Base-by-base conservation (phyloP, 30 jellyfish, hydroid and myxozoan genomes). In the Turritopsis rubra region DNA sequence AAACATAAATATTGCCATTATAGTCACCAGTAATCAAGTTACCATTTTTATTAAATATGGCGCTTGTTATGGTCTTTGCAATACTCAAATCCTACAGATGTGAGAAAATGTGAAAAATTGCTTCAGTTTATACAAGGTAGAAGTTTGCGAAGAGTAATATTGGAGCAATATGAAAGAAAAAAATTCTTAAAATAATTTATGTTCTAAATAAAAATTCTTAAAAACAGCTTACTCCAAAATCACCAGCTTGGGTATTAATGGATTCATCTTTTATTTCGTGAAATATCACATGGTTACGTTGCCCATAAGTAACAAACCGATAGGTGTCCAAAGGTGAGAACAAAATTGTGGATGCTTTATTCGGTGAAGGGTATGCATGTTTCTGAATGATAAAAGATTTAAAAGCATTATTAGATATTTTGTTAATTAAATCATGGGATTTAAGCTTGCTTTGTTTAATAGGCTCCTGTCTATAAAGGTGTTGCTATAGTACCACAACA, bases 1-100 rank as follows among this genome's bases (percentile, higher is more conserved):
- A 77, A 29, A 29, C 85, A 77, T 77, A 77, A 21, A 77, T 28
- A 21, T 52, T 52, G 21, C 85, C 85, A 25, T 24, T 25, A 13
- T 21, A 77, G 71, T 77, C 72, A 77, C 85, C 85, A 77, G 71
- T 30, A 26, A 77, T 29, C 25, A 77, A 8, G 29, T 77, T 66
- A 19, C 72, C 85, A 77, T 77, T 29, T 29, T 77, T 30, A 29
- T 60, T 77, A 66, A 29, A 77, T 16, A 60, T 24, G 1, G 30
- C 85, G 29, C 73, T 28, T 29, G 72, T 28, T 77, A 77, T n/a
- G 53, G 52, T 24, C 30, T 29, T 77, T 16, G 30, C 70, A 77
- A n/a, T 18, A 26, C 52, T 66, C 66, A 77, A 21, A 26, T 21
- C 85, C 85, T 77, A 41, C 60, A 41, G 60, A 3, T 41, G 13